phyloP scores from a whole-genome alignment of 2,113 vertebrate species.

The Eudyptes chrysolophus region DNA sequence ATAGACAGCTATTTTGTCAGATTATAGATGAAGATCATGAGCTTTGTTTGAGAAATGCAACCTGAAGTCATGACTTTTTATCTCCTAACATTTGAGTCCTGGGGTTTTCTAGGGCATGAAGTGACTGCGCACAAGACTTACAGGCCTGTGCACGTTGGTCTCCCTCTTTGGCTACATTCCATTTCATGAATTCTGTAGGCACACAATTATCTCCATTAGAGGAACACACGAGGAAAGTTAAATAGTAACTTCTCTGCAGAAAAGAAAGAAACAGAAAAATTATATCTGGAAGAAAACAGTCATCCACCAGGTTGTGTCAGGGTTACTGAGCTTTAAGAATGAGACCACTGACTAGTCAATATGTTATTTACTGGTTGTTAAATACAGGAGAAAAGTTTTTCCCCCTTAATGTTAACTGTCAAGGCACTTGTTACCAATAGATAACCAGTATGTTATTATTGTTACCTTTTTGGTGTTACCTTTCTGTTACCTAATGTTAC shows the following conservation, averaged over 20 bases:
- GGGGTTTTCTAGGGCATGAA: not conserved
- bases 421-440: not conserved
- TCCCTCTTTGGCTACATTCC: not conserved
- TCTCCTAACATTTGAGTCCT: not conserved
- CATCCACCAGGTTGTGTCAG: not conserved
- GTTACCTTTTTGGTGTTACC: not conserved
- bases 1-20: not conserved
- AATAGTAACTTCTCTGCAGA: not conserved
- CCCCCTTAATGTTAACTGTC: not conserved
- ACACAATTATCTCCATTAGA: not conserved
- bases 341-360: not conserved
- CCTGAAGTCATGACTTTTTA: not conserved
- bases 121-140: not conserved
- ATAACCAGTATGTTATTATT: not conserved
- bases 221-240: not conserved
- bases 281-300: not conserved
- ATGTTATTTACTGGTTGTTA: not conserved
- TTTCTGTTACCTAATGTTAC: not conserved
- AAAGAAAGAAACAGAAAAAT: not conserved
- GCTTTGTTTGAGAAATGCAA: not conserved
- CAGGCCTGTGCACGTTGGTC: not conserved
- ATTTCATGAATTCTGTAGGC: slow-evolving; percentile 5
- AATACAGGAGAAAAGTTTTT: not conserved
- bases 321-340: not conserved
- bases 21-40: not conserved